A percentile compares a stretch with the other conserved stretches of the same genome.
These are phyloP conservation scores for Campoplex nolae DNA, from an alignment of 2,888 invertebrate genomes.

Conservation along the genomic window DNA sequence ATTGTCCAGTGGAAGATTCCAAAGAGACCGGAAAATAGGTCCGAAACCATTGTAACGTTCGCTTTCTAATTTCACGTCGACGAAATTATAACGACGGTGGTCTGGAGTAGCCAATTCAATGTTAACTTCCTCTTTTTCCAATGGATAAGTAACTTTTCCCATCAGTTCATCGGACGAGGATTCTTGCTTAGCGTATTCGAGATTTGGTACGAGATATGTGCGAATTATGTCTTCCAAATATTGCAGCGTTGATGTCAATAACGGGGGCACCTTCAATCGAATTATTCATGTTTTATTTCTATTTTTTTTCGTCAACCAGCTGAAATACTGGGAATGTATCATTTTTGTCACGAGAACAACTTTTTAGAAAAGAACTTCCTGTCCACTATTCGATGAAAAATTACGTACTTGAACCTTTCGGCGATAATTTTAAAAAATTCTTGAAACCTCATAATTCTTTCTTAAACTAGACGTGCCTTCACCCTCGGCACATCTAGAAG, in stretches of 20 bases:
- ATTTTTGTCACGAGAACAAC: no score
- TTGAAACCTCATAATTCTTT: no score
- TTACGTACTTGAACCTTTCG: no score
- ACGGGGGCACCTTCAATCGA: constrained; percentile 71
- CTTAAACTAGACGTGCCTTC: no score
- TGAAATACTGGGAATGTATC: no score
- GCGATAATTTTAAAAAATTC: no score
- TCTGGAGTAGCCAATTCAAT: constrained; percentile 76
- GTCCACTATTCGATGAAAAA: no score
- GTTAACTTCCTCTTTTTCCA: constrained; percentile 73
- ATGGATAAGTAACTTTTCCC: constrained; percentile 72
- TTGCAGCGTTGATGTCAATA: constrained; percentile 34
- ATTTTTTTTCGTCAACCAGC: no score
- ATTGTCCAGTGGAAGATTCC: constrained; percentile 73
- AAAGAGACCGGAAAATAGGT: constrained; percentile 59
- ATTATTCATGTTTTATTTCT: neutral
- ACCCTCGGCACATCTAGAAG: no score
- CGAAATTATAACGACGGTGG: constrained; percentile 73
- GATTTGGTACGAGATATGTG: constrained; percentile 59
- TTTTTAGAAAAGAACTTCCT: no score
- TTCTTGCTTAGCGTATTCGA: constrained; percentile 65
- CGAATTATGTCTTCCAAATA: constrained; percentile 70
- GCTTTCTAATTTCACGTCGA: constrained; percentile 72
- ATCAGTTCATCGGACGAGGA: constrained; percentile 73
- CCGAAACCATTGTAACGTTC: constrained; percentile 67